Percentiles rank a stretch among this genome's conserved stretches.
Evolutionary conservation across 2,888 invertebrate genomes (phyloP).

Genomic region (Didymodactylos carnosus): DNA sequence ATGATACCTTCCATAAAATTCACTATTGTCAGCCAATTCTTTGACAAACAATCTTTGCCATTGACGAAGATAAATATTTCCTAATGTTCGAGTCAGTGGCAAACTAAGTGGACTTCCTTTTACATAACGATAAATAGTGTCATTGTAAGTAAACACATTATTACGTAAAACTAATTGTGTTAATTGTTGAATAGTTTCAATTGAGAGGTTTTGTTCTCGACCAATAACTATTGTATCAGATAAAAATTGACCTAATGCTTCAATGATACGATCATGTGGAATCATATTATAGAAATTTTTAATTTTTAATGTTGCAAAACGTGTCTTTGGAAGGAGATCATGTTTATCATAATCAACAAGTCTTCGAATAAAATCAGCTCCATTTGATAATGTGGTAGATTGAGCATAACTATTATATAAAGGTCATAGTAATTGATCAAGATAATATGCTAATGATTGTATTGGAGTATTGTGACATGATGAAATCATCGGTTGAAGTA

Average conservation of each 20-base stretch:
- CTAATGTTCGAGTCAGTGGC: neutral
- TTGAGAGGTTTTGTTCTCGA: neutral
- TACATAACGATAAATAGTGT: neutral
- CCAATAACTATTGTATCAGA: neutral
- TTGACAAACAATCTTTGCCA: neutral
- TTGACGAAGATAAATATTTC: neutral
- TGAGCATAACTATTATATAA: neutral
- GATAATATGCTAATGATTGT: neutral
- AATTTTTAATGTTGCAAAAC: neutral
- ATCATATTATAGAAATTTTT: neutral
- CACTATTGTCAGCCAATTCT: neutral
- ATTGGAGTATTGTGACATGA: neutral
- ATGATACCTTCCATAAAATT: neutral
- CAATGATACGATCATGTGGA: neutral
- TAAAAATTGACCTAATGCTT: neutral
- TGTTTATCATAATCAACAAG: neutral
- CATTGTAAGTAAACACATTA: neutral
- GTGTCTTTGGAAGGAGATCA: neutral
- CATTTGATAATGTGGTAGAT: neutral
- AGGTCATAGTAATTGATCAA: neutral
- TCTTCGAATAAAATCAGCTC: neutral
- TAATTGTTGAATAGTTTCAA: neutral
- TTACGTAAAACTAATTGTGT: neutral
- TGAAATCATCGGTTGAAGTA: neutral
- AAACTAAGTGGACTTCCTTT: neutral